Base-by-base conservation (phyloP, 2,888 invertebrate species). In the Apomyelois bistriatella region DNA sequence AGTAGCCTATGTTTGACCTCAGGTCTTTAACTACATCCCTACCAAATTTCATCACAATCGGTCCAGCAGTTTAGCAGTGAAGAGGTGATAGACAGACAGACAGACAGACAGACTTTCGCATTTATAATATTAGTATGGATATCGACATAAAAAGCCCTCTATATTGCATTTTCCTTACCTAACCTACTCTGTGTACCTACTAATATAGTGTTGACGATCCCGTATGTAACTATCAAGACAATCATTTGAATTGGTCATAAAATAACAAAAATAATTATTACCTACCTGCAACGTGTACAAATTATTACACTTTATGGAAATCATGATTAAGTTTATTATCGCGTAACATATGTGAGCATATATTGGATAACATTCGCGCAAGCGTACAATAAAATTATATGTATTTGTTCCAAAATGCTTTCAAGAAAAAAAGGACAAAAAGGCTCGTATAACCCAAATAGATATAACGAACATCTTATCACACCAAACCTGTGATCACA, bases 351-450 rank as follows among this genome's bases (percentile, higher is more conserved):
- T 49, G 22, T 22, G 22, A 22, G 36, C 54, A 60, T 60, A 64
- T 59, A 63, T 60, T 61, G 61, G 61, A 57, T 59, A 58, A 62
- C 54, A 56, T 61, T 62, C 66, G 72, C 72, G 72, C 71, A 70
- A 62, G 72, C 72, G 71, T 71, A 66, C 58, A 61, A 61, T 60
- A 64, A 65, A 68, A 65, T 59, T 53, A 59, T 65, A 58, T 65
- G 56, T 67, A 64, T 69, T 70, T 65, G 60, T 71, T 66, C 60
- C 59, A 71, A 76, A 75, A 71, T 65, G 62, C 3, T 65, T 62
- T 68, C 61, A 50, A 68, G 72, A 64, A 61, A 69, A 75, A 72
- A 68, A 71, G 68, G 74, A 75, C 70, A 65, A 72, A 72, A 72
- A 66, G 60, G 69, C 56, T 61, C 62, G 63, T 68, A 66, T 69